These are phyloP conservation scores for Linepithema humile DNA, from an alignment of 1,140 invertebrate genomes.

Conservation along the genomic window DNA sequence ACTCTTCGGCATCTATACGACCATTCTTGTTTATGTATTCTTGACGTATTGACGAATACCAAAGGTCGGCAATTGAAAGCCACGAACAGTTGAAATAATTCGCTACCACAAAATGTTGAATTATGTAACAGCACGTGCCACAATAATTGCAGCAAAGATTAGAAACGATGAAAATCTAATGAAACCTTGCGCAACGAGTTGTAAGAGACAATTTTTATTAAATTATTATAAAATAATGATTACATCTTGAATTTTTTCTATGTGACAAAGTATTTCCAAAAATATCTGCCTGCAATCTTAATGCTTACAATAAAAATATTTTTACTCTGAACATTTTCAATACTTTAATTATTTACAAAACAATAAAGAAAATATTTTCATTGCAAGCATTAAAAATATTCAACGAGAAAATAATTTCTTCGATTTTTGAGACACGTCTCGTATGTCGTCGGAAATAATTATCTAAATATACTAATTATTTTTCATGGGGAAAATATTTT, in stretches of 20 bases:
- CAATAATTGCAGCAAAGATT: background rate
- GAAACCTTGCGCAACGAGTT: background rate
- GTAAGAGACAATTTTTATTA: background rate
- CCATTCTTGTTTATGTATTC: conserved; percentile 16
- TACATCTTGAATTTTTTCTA: background rate
- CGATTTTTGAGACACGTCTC: too few relatives aligned
- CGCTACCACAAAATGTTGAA: conserved; percentile 32
- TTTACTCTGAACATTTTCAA: too few relatives aligned
- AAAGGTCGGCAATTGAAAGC: conserved; percentile 10
- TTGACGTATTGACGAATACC: conserved; percentile 18
- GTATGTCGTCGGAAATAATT: too few relatives aligned
- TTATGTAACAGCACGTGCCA: conserved; percentile 19
- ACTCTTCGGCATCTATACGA: background rate
- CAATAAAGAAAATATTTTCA: too few relatives aligned
- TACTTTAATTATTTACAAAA: too few relatives aligned
- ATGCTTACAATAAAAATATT: too few relatives aligned
- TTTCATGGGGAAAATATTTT: too few relatives aligned
- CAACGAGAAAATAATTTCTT: too few relatives aligned
- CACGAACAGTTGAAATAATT: conserved; percentile 15
- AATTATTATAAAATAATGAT: background rate
- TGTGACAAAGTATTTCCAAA: too few relatives aligned
- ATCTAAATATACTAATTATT: too few relatives aligned
- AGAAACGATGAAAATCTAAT: background rate
- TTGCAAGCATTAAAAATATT: too few relatives aligned
- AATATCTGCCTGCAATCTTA: too few relatives aligned